Percentiles rank a stretch among this genome's conserved stretches.
Conservation (phyloP, 2,797 vertebrate species). For the Falco cherrug region DNA sequence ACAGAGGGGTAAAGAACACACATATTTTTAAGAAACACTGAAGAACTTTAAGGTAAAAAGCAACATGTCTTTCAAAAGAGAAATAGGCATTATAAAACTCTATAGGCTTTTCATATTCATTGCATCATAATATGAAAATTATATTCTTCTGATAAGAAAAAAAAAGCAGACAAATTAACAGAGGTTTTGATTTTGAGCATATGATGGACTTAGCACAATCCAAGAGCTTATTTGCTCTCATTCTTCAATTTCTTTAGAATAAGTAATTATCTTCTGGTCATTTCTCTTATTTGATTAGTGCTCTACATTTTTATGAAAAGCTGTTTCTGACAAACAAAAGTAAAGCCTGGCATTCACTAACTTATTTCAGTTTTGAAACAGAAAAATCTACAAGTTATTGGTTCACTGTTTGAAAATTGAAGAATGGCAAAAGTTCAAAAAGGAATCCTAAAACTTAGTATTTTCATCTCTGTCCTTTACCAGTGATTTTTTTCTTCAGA, state of each 20-base stretch:
- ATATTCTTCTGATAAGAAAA: slow-evolving; percentile 3
- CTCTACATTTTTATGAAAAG: background rate
- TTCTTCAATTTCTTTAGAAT: background rate
- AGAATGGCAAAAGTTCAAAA: background rate
- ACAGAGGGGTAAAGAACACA: background rate
- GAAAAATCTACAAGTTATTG: background rate
- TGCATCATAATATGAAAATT: background rate
- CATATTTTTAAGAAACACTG: background rate
- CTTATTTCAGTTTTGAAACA: background rate
- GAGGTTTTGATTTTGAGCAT: slow-evolving; percentile 25
- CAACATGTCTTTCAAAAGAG: background rate
- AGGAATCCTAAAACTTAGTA: background rate
- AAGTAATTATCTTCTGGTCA: background rate
- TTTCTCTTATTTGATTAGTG: background rate
- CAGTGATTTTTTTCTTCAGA: background rate
- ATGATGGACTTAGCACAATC: background rate
- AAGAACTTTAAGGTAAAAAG: background rate
- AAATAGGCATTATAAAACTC: background rate
- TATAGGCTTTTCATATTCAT: background rate
- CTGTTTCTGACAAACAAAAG: background rate
- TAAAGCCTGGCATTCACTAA: background rate
- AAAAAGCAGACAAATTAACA: slow-evolving; percentile 30
- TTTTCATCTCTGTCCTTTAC: background rate
- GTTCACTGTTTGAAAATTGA: background rate
- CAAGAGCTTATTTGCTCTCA: background rate